Conservation (phyloP, 2,797 vertebrate genomes). For the Chelonia mydas region DNA sequence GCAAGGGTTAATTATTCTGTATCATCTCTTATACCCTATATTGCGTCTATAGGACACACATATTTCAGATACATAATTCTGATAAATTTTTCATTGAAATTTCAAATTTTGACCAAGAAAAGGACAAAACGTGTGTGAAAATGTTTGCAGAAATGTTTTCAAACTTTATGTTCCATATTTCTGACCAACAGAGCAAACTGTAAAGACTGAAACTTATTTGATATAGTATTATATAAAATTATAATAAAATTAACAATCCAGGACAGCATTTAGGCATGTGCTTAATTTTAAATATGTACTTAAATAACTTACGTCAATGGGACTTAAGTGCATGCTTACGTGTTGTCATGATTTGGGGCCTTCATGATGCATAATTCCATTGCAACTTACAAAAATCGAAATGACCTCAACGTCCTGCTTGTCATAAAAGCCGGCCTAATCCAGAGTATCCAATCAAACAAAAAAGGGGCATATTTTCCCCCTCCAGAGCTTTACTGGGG, state of each 20-base stretch:
- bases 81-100: background rate
- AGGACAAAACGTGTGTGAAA: background rate
- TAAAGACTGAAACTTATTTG: background rate
- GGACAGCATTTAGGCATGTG: constrained; percentile 3
- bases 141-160: background rate
- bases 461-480: background rate
- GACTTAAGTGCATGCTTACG: background rate
- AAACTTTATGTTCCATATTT: background rate
- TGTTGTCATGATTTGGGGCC: background rate
- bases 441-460: background rate
- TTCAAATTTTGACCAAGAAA: background rate
- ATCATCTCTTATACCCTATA: background rate
- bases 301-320: constrained; percentile 11
- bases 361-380: background rate
- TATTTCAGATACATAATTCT: background rate
- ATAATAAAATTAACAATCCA: constrained; percentile 10
- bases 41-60: background rate
- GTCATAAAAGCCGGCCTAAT: background rate
- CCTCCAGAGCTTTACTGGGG: fast-evolving
- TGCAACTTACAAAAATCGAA: background rate
- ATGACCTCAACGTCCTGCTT: background rate
- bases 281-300: background rate
- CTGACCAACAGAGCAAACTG: background rate
- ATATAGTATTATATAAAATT: constrained; percentile 13
- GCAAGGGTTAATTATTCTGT: background rate